These are phyloP conservation scores for Alviniconcha marisindica DNA, from an alignment of 1,140 invertebrate species.

Conservation along the genomic window DNA sequence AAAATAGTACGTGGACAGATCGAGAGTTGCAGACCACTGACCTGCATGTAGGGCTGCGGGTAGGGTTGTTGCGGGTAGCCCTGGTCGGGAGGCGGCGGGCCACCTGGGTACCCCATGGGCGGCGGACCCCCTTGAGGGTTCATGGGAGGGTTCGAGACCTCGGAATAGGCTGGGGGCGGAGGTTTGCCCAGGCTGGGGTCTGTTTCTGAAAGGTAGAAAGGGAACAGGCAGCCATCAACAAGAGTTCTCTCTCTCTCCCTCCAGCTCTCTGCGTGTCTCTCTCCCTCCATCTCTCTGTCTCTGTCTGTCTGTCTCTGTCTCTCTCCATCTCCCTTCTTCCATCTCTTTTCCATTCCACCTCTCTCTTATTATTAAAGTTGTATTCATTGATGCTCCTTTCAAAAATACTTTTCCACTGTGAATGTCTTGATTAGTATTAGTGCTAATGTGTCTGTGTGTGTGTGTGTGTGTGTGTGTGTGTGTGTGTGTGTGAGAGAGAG, in stretches of 20 bases:
- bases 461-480: not conserved
- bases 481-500: not conserved
- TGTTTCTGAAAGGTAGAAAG: not conserved
- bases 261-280: not conserved
- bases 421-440: no score
- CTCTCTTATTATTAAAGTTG: no score
- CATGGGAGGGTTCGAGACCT: not conserved
- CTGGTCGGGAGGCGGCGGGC: not conserved
- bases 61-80: not conserved
- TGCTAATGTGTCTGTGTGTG: not conserved
- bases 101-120: not conserved
- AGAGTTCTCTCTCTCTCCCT: not conserved
- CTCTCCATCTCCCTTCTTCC: not conserved
- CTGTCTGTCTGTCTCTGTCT: not conserved
- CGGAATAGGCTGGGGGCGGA: not conserved
- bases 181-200: not conserved
- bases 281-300: not conserved
- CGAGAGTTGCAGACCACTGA: not conserved
- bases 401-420: no score
- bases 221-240: no score
- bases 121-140: not conserved
- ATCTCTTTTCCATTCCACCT: not conserved
- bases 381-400: no score
- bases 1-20: not conserved
- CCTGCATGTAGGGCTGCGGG: conserved; percentile 12